Evolutionary conservation across 2,888 invertebrate genomes (phyloP).

Genomic region (Peribatodes rhomboidaria): DNA sequence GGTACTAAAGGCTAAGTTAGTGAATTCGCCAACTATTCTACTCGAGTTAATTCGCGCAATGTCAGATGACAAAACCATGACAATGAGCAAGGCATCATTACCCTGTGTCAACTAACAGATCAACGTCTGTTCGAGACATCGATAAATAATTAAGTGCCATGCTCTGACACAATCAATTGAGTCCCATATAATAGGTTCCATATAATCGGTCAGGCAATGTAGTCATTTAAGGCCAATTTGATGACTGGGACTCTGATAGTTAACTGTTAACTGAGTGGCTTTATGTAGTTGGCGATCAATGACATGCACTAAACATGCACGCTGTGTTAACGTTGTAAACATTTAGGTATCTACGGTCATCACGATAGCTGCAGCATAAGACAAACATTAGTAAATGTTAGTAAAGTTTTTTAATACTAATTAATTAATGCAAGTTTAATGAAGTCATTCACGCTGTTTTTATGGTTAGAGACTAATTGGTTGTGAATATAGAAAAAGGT

Average conservation of each 20-base stretch:
- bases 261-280: neutral
- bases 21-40: too few species aligned
- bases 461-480: neutral
- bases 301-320: neutral
- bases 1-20: too few species aligned
- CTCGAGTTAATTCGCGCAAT: too few species aligned
- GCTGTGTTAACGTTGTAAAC: neutral
- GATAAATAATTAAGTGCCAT: slow-evolving; percentile 23
- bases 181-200: slow-evolving; percentile 19
- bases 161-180: slow-evolving; percentile 29
- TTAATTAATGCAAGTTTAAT: too few species aligned
- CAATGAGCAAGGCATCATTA: neutral
- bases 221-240: slow-evolving; percentile 26
- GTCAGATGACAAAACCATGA: too few species aligned
- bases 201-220: slow-evolving; percentile 27
- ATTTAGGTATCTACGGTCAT: too few species aligned
- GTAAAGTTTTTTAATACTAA: too few species aligned
- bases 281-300: neutral
- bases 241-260: slow-evolving; percentile 14
- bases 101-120: slow-evolving; percentile 4
- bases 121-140: neutral
- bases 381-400: too few species aligned
- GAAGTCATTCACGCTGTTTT: too few species aligned
- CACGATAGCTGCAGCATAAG: too few species aligned
- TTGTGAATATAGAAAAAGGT: slow-evolving; percentile 15